phyloP scores from a whole-genome alignment of 2,888 invertebrate species.

The Callimorpha dominula region DNA sequence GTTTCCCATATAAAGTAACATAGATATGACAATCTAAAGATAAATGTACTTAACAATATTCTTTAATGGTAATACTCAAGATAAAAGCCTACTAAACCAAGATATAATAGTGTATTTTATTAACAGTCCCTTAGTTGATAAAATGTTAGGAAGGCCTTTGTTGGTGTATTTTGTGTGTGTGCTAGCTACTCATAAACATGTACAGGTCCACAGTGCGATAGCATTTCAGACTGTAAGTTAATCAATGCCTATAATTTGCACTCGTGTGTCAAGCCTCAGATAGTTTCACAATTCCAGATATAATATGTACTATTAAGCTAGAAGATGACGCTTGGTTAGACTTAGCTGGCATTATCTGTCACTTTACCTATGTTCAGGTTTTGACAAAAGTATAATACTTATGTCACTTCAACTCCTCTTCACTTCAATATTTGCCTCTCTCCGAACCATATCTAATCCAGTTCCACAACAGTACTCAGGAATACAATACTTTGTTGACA shows the following conservation, averaged over 20 bases:
- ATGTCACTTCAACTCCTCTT: too few species aligned
- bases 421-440: too few species aligned
- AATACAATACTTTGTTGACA: background rate
- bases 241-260: background rate
- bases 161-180: slow-evolving; percentile 24
- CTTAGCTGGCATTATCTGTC: background rate
- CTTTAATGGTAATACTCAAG: slow-evolving; percentile 14
- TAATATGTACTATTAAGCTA: background rate
- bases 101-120: slow-evolving; percentile 19
- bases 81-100: slow-evolving; percentile 28
- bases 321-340: too few species aligned
- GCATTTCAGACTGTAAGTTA: slow-evolving; percentile 8
- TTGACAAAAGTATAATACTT: too few species aligned
- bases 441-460: too few species aligned
- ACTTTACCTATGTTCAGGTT: background rate
- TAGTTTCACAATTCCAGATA: background rate
- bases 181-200: slow-evolving; percentile 1
- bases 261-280: background rate
- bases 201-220: background rate
- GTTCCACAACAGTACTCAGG: too few species aligned
- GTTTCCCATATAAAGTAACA: background rate
- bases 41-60: background rate
- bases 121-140: slow-evolving; percentile 14
- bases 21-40: background rate
- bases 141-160: slow-evolving; percentile 20